Evolutionary conservation across 2,113 vertebrate genomes (phyloP).

Genomic region (Suncus etruscus): DNA sequence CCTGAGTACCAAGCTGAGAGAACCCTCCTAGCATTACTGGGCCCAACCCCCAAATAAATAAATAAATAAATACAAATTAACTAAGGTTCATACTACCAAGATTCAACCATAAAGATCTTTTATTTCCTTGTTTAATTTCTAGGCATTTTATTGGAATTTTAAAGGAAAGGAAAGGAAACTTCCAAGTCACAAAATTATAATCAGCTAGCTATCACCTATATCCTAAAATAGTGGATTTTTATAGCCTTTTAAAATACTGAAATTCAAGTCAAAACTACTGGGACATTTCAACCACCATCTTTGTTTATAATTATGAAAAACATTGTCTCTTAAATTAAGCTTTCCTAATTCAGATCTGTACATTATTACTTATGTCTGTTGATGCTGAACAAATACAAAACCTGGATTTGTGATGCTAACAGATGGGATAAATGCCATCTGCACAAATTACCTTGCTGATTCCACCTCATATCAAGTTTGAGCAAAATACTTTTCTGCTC

Average conservation of each 20-base stretch:
- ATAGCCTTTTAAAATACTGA: constrained; percentile 63
- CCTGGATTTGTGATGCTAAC: constrained; percentile 68
- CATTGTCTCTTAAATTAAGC: constrained; percentile 63
- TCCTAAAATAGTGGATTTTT: constrained; percentile 46
- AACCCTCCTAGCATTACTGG: no score
- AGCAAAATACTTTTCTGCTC: not conserved
- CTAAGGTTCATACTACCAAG: constrained; percentile 45
- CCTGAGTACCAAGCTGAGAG: no score
- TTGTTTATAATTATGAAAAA: constrained; percentile 39
- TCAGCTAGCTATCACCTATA: constrained; percentile 53
- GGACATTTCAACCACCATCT: constrained; percentile 3
- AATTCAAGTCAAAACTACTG: constrained; percentile 53
- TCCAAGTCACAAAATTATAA: constrained; percentile 54
- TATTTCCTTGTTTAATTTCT: constrained; percentile 59
- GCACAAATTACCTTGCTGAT: constrained; percentile 61
- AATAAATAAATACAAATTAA: constrained; percentile 30
- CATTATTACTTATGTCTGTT: constrained; percentile 41
- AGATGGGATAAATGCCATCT: constrained; percentile 70
- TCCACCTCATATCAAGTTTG: not conserved
- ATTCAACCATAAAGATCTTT: constrained; percentile 13
- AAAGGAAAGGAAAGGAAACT: constrained; percentile 19
- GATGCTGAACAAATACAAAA: constrained; percentile 47
- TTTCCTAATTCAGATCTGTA: constrained; percentile 71
- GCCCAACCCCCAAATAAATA: no score
- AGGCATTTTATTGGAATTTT: constrained; percentile 37